A percentile compares a stretch with the other conserved stretches of the same genome.
phyloP scores from a whole-genome alignment of 2,113 vertebrate species.

The Tragelaphus scriptus region DNA sequence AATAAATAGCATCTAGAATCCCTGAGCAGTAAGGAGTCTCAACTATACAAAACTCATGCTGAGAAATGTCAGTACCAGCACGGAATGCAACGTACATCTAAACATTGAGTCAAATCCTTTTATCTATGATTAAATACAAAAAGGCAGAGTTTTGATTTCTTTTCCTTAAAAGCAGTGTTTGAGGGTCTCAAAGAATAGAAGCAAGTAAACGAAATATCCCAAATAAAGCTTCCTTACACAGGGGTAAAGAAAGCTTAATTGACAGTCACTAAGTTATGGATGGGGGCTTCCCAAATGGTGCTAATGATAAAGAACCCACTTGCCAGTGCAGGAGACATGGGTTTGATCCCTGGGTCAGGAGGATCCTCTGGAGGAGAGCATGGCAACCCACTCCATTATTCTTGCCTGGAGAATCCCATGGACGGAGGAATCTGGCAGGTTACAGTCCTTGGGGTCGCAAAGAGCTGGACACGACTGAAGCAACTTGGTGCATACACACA shows the following conservation, averaged over 20 bases:
- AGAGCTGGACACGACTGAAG: background rate
- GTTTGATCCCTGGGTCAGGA: background rate
- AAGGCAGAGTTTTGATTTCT: background rate
- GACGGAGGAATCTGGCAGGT: background rate
- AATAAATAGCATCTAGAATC: background rate
- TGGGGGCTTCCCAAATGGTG: background rate
- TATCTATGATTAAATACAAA: background rate
- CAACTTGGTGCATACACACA: background rate
- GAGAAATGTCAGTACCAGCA: background rate
- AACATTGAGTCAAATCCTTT: background rate
- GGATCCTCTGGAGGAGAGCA: background rate
- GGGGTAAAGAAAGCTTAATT: background rate
- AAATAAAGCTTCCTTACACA: background rate
- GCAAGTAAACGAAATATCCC: background rate
- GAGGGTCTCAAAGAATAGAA: background rate
- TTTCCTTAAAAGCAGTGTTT: conserved; percentile 4
- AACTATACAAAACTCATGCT: background rate
- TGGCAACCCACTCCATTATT: background rate
- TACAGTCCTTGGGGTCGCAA: background rate
- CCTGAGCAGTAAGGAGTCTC: background rate
- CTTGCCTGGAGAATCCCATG: background rate
- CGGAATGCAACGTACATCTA: background rate
- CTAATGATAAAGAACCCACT: background rate
- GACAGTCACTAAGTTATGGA: background rate
- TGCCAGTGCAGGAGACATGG: background rate